phyloP scores from a whole-genome alignment of 2,888 invertebrate species.

The Drosophila acutilabella region DNA sequence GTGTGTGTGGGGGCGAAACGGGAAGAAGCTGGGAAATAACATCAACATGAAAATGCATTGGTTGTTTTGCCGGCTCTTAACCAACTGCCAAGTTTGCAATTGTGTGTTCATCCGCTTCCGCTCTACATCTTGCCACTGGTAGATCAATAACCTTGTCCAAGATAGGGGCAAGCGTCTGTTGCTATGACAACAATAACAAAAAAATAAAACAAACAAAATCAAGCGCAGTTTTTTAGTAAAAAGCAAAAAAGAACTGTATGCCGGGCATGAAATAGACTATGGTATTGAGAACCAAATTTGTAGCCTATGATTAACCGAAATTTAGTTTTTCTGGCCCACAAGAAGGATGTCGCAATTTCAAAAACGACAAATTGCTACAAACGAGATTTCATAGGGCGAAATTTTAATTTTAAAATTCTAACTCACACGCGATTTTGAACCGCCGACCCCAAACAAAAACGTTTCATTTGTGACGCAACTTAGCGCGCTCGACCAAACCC shows the following conservation, averaged over 20 bases:
- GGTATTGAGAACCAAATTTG: conserved; percentile 66
- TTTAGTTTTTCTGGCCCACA: conserved; percentile 76
- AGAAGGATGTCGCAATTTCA: conserved; percentile 61
- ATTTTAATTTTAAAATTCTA: conserved; percentile 11
- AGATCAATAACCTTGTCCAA: conserved; percentile 62
- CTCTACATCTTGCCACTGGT: conserved; percentile 21
- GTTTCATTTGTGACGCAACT: background rate
- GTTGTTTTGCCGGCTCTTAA: conserved; percentile 36
- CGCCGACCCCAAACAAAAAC: conserved; percentile 2
- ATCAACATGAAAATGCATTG: conserved; percentile 65
- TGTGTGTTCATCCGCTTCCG: conserved; percentile 36
- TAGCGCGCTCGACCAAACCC: conserved; percentile 47
- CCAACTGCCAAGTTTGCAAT: conserved; percentile 33
- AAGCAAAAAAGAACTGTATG: conserved; percentile 61
- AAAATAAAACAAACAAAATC: background rate
- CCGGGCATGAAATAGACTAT: conserved; percentile 83
- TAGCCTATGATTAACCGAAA: conserved; percentile 83
- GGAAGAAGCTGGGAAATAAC: conserved; percentile 47
- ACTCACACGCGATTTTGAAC: conserved; percentile 32
- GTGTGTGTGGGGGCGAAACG: background rate
- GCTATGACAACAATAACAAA: conserved; percentile 23
- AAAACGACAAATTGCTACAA: conserved; percentile 62
- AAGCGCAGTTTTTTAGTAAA: background rate
- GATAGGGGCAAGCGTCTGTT: conserved; percentile 15
- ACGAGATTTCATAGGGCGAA: conserved; percentile 42